phyloP scores from a whole-genome alignment of 1,140 invertebrate species.

The Ptiloglossa arizonensis region DNA sequence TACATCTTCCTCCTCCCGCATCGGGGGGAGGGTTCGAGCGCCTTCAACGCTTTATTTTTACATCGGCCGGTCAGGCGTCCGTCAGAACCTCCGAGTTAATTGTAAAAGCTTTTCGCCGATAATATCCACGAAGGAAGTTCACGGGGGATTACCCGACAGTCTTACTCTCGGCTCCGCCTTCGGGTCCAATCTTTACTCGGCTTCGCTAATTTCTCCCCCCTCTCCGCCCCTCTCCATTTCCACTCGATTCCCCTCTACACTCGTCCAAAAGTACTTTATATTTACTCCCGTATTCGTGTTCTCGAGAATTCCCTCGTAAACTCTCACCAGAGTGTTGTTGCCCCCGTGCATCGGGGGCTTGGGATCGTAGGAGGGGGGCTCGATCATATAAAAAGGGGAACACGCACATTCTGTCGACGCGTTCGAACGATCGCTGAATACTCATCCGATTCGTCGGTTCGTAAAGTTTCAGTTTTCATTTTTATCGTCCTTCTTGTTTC shows the following conservation, averaged over 20 bases:
- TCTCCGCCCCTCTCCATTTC: background rate
- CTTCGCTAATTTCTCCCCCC: conserved; percentile 1
- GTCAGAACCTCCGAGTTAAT: conserved; percentile 43
- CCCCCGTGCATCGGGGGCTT: too few species aligned
- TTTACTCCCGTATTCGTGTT: background rate
- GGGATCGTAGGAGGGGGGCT: too few species aligned
- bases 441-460: conserved; percentile 10
- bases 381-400: conserved; percentile 1
- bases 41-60: conserved; percentile 38
- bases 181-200: conserved; percentile 21
- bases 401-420: background rate
- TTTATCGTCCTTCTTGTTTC: conserved; percentile 5
- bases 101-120: conserved; percentile 47
- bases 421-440: background rate
- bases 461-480: background rate
- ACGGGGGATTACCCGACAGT: conserved; percentile 29
- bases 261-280: background rate
- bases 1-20: conserved; percentile 38
- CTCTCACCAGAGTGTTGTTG: background rate
- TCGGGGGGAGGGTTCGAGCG: background rate
- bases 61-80: conserved; percentile 1
- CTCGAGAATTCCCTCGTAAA: too few species aligned
- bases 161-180: background rate
- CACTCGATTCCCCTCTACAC: too few species aligned
- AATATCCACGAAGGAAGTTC: conserved; percentile 47